Conservation (phyloP, 2,797 vertebrate species). For the Notolepis coatsorum region DNA sequence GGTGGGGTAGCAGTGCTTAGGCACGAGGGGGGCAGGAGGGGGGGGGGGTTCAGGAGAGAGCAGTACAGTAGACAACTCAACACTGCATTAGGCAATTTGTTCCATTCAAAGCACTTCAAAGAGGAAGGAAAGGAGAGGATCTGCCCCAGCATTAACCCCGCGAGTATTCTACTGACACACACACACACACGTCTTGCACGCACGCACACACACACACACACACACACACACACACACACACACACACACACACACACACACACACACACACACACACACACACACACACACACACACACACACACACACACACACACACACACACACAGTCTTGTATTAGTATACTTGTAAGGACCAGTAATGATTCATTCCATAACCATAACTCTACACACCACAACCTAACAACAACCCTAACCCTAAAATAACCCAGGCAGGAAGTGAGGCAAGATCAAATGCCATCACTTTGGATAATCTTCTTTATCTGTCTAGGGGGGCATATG, state of each 20-base stretch:
- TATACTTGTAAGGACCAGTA: too few species aligned
- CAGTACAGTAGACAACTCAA: constrained; percentile 62
- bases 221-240: neutral
- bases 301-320: constrained; percentile 21
- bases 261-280: neutral
- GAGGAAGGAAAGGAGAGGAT: constrained; percentile 67
- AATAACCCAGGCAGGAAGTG: too few species aligned
- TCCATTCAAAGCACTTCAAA: constrained; percentile 79
- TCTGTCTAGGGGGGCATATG: too few species aligned
- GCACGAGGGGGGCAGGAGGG: neutral
- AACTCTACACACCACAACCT: too few species aligned
- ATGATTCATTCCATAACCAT: too few species aligned
- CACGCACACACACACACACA: constrained; percentile 18
- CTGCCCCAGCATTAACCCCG: constrained; percentile 66
- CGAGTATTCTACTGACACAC: constrained; percentile 57
- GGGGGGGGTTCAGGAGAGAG: constrained; percentile 47
- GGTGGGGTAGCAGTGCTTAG: neutral
- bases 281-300: constrained; percentile 21
- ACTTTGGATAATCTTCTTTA: too few species aligned
- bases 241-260: neutral
- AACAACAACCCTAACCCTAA: too few species aligned
- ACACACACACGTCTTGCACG: constrained; percentile 17
- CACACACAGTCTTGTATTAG: too few species aligned
- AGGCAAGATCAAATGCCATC: too few species aligned
- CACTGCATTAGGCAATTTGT: constrained; percentile 74